These are phyloP conservation scores for Meandrina meandrites DNA, from an alignment of 92 coral and sea anemone species.

Conservation along the genomic window DNA sequence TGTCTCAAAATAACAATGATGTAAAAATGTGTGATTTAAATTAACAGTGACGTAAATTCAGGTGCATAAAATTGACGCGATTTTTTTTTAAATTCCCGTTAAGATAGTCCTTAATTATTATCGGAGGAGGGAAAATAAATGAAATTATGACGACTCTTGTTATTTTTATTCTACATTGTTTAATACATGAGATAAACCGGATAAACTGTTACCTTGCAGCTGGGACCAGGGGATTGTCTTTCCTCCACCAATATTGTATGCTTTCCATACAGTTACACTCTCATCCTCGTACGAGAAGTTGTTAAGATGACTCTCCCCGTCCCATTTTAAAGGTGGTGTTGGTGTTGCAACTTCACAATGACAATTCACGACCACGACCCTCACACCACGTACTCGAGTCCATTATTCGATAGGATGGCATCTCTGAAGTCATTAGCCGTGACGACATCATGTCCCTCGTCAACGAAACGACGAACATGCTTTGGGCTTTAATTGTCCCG, in stretches of 20 bases:
- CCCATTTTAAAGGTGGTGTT: conserved; percentile 27
- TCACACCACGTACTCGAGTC: conserved; percentile 58
- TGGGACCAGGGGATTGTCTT: conserved; percentile 41
- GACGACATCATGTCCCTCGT: conserved; percentile 57
- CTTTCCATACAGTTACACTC: conserved; percentile 56
- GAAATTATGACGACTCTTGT: too few relatives aligned
- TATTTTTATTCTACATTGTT: too few relatives aligned
- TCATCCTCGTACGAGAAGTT: conserved; percentile 42
- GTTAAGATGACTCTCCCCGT: conserved; percentile 51
- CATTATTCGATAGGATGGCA: conserved; percentile 57
- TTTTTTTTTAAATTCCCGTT: too few relatives aligned
- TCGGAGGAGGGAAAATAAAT: too few relatives aligned
- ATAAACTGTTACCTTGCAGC: conserved; percentile 41
- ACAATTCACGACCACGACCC: conserved; percentile 52
- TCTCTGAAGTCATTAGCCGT: conserved; percentile 52
- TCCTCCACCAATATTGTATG: conserved; percentile 60
- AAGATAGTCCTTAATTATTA: too few relatives aligned
- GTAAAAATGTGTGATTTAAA: too few relatives aligned
- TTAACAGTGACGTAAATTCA: too few relatives aligned
- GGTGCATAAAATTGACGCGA: too few relatives aligned
- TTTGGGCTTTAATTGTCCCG: conserved; percentile 55
- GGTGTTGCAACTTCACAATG: background rate
- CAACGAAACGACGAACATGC: conserved; percentile 49
- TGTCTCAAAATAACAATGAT: too few relatives aligned
- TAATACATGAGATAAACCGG: too few relatives aligned